Percentiles rank a stretch among this genome's conserved stretches.
phyloP scores from a whole-genome alignment of 2,888 invertebrate species.

The Noctua pronuba region DNA sequence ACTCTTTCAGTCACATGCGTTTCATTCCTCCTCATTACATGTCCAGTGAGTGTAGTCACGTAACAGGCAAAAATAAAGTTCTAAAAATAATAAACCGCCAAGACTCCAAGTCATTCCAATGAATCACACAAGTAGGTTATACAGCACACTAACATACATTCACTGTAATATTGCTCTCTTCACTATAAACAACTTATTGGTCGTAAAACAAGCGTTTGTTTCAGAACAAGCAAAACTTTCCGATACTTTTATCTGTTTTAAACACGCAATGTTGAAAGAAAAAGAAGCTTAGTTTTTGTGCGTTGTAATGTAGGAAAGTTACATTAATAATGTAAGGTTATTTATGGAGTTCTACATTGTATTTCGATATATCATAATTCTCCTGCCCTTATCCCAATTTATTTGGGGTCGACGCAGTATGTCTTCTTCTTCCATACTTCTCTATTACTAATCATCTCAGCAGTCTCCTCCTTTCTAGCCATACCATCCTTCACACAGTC shows the following conservation, averaged over 20 bases:
- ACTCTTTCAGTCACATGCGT: no score
- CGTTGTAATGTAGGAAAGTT: not conserved
- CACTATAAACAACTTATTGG: conserved; percentile 38
- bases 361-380: not conserved
- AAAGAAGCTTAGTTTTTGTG: conserved; percentile 12
- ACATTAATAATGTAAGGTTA: not conserved
- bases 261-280: conserved; percentile 30
- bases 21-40: no score
- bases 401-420: no score
- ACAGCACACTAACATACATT: conserved; percentile 15
- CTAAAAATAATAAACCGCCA: conserved; percentile 1
- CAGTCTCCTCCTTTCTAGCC: no score
- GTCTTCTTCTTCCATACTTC: no score
- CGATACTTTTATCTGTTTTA: conserved; percentile 19
- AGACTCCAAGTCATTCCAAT: not conserved
- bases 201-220: conserved; percentile 31
- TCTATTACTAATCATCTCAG: no score
- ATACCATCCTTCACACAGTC: no score
- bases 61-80: not conserved
- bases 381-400: no score
- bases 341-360: not conserved
- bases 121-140: conserved; percentile 19
- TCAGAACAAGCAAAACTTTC: conserved; percentile 7
- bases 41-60: no score
- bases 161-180: conserved; percentile 21